Evolutionary conservation across 2,113 vertebrate species (phyloP).

Genomic region (Nyctereutes procyonoides): DNA sequence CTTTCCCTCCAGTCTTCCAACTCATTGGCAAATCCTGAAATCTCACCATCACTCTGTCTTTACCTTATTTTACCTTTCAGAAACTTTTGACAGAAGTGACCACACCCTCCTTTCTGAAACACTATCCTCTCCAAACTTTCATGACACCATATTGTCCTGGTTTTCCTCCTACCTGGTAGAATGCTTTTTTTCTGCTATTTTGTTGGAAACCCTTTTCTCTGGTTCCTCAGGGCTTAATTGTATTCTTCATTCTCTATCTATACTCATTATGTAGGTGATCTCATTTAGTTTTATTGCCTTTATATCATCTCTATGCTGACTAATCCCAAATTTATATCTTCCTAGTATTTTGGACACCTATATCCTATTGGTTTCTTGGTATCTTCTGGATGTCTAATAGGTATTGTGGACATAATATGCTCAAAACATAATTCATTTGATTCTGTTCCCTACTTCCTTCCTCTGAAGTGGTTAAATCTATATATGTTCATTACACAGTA

Average conservation of each 20-base stretch:
- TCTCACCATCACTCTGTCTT: background rate
- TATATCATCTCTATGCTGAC: background rate
- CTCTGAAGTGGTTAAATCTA: background rate
- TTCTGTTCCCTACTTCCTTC: background rate
- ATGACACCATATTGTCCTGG: background rate
- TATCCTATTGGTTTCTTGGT: background rate
- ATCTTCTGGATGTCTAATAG: background rate
- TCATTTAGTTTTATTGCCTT: background rate
- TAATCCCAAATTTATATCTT: background rate
- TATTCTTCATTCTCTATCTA: background rate
- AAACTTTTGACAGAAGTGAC: background rate
- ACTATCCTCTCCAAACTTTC: background rate
- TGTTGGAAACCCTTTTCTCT: background rate
- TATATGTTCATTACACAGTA: background rate
- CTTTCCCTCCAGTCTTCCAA: background rate
- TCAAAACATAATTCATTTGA: background rate
- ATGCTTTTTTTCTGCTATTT: background rate
- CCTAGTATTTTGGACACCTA: background rate
- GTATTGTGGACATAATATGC: background rate
- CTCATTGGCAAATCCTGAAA: background rate
- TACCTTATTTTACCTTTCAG: background rate
- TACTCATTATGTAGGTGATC: background rate
- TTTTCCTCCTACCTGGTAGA: background rate
- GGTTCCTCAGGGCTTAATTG: background rate
- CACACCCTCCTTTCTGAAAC: background rate